Percentiles rank a stretch among this genome's conserved stretches.
These are phyloP conservation scores for Isurus oxyrinchus DNA, from an alignment of 2,113 vertebrate species.

Conservation along the genomic window DNA sequence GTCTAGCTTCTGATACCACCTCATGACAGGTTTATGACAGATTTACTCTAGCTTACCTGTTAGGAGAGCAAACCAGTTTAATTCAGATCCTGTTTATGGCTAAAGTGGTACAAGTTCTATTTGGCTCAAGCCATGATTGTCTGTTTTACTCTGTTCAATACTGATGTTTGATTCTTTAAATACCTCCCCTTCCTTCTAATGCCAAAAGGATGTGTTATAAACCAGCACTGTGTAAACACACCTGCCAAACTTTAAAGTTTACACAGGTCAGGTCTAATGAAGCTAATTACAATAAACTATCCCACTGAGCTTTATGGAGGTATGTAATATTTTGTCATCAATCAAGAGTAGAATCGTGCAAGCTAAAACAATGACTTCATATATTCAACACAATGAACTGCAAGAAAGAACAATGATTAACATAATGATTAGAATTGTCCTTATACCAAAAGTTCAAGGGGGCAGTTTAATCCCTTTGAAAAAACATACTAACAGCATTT, in stretches of 20 bases:
- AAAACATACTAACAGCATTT: background rate
- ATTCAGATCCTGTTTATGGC: background rate
- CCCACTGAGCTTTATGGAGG: background rate
- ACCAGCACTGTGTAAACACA: background rate
- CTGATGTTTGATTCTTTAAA: background rate
- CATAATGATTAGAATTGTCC: background rate
- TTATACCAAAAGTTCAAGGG: background rate
- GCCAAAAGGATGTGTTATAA: background rate
- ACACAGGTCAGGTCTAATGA: background rate
- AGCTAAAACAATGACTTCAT: background rate
- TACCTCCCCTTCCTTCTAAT: background rate
- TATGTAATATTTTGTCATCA: background rate
- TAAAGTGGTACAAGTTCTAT: background rate
- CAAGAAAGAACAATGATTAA: background rate
- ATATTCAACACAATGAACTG: background rate
- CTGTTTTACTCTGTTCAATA: background rate
- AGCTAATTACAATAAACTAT: background rate
- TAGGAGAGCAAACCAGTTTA: background rate
- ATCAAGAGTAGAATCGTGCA: background rate
- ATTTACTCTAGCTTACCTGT: background rate
- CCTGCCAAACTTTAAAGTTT: background rate
- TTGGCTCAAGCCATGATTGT: background rate
- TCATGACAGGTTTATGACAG: background rate
- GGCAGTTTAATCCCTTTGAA: background rate
- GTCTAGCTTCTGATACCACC: background rate